These are phyloP conservation scores for Scaptomyza parva DNA, from an alignment of 2,888 invertebrate species.

Conservation along the genomic window DNA sequence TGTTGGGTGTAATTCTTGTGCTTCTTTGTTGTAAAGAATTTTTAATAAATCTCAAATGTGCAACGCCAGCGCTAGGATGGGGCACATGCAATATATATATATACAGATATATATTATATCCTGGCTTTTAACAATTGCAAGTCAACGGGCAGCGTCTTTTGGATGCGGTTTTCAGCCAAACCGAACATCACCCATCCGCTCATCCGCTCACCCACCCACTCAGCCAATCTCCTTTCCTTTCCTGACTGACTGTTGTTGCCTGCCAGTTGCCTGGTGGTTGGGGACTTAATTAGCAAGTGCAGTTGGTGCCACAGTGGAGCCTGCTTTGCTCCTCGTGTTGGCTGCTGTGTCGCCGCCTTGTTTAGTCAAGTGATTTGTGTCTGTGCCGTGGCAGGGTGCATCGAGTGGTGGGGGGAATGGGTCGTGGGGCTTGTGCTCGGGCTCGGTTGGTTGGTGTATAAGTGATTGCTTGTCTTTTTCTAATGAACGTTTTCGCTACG, in stretches of 20 bases:
- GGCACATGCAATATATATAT: constrained; percentile 19
- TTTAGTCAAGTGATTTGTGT: constrained; percentile 79
- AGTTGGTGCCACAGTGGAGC: constrained; percentile 58
- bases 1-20: constrained; percentile 37
- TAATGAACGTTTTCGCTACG: constrained; percentile 51
- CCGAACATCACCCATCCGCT: constrained; percentile 4
- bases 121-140: constrained; percentile 63
- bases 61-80: constrained; percentile 57
- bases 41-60: constrained; percentile 84
- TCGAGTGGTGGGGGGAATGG: background rate
- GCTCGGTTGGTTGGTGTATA: constrained; percentile 32
- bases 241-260: constrained; percentile 20
- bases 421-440: background rate
- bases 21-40: constrained; percentile 80
- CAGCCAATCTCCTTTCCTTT: background rate
- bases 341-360: constrained; percentile 69
- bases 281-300: constrained; percentile 84
- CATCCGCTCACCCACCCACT: constrained; percentile 14
- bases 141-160: constrained; percentile 66
- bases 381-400: constrained; percentile 22
- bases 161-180: constrained; percentile 32
- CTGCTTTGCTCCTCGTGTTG: constrained; percentile 55
- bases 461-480: constrained; percentile 79
- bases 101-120: constrained; percentile 12
- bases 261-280: constrained; percentile 60